Conservation (phyloP, 2,888 invertebrate species). For the Drosophila niveifrons region DNA sequence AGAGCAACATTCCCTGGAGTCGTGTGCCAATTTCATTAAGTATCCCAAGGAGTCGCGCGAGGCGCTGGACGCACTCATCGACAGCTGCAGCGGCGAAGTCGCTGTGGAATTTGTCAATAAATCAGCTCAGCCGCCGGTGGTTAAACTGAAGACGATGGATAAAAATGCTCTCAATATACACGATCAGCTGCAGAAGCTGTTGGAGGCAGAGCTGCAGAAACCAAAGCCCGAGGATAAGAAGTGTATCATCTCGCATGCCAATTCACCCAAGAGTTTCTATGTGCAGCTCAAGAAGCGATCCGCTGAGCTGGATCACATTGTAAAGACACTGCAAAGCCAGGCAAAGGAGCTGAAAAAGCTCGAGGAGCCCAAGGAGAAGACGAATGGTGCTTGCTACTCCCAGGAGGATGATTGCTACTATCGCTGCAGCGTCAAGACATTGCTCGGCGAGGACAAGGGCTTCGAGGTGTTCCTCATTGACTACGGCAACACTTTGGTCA, state of each 20-base stretch:
- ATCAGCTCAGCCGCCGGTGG: conserved; percentile 64
- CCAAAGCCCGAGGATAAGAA: conserved; percentile 48
- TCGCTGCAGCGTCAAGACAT: conserved; percentile 88
- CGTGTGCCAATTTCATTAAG: conserved; percentile 86
- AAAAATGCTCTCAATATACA: conserved; percentile 74
- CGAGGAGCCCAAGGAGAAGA: conserved; percentile 23
- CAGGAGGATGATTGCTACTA: conserved; percentile 94
- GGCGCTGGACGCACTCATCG: conserved; percentile 76
- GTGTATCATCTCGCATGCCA: conserved; percentile 89
- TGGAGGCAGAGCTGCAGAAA: conserved; percentile 58
- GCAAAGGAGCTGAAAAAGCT: conserved; percentile 57
- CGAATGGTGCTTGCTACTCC: conserved; percentile 64
- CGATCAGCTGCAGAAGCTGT: conserved; percentile 75
- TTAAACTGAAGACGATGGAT: conserved; percentile 69
- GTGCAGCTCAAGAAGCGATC: conserved; percentile 87
- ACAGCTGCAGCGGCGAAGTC: conserved; percentile 78
- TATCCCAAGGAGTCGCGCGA: conserved; percentile 67
- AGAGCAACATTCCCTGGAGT: conserved; percentile 87
- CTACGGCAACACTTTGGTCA: conserved; percentile 88
- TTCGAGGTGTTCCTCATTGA: conserved; percentile 91
- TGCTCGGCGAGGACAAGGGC: conserved; percentile 90
- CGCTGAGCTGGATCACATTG: conserved; percentile 72
- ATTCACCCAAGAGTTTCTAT: conserved; percentile 90
- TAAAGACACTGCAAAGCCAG: conserved; percentile 73
- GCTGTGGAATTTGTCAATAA: conserved; percentile 74